Evolutionary conservation across 2,888 invertebrate genomes (phyloP).

Genomic region (Acanthoscelides obtectus): DNA sequence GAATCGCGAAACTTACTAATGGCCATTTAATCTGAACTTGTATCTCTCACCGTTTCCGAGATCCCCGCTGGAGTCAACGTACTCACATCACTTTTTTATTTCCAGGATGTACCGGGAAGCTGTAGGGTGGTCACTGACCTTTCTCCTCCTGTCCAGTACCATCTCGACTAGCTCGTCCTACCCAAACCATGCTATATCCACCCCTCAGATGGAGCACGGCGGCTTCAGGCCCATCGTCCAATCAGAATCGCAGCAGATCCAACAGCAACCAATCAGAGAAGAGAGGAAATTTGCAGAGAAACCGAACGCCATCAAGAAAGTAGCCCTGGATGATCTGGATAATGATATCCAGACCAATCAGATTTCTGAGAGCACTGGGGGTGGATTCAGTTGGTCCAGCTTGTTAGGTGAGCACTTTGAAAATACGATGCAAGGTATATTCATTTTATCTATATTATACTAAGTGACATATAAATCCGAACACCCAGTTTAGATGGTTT

Average conservation of each 20-base stretch:
- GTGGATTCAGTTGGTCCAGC: constrained; percentile 86
- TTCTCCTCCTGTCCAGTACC: constrained; percentile 62
- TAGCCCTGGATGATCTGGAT: constrained; percentile 74
- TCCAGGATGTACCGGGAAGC: constrained; percentile 59
- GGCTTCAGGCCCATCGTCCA: constrained; percentile 13
- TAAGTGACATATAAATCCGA: no score
- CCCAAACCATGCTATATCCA: constrained; percentile 48
- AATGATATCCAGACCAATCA: constrained; percentile 80
- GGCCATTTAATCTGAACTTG: no score
- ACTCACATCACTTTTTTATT: constrained; percentile 6
- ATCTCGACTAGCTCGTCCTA: constrained; percentile 65
- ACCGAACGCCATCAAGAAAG: constrained; percentile 85
- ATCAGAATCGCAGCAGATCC: background rate
- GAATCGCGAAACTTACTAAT: no score
- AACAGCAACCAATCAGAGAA: constrained; percentile 5
- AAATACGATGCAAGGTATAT: no score
- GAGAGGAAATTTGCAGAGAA: constrained; percentile 85
- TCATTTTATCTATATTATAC: no score
- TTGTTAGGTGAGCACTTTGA: constrained; percentile 62
- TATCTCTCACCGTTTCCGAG: no score
- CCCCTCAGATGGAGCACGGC: constrained; percentile 4
- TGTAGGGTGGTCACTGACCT: constrained; percentile 66
- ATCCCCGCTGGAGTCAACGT: no score
- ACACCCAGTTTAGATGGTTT: no score
- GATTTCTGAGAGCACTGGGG: constrained; percentile 59